Conservation (phyloP, 2,797 vertebrate species). For the Oreonectes daqikongensis region DNA sequence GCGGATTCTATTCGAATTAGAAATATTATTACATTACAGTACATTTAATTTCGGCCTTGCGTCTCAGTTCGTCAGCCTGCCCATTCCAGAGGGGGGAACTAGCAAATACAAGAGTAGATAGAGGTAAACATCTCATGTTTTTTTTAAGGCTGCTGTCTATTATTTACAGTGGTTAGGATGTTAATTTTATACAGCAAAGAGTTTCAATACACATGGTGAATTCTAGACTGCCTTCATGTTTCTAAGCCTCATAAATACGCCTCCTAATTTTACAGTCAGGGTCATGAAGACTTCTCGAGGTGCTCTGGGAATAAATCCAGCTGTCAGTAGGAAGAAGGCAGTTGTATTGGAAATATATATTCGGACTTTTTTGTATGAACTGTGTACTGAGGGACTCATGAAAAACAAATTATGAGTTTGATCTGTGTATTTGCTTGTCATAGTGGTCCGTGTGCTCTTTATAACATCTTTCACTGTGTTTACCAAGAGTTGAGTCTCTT, state of each 20-base stretch:
- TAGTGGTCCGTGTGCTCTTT: not conserved
- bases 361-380: not conserved
- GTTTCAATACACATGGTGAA: slow-evolving; percentile 49
- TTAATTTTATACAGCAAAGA: slow-evolving; percentile 29
- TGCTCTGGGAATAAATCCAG: slow-evolving; percentile 15
- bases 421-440: slow-evolving; percentile 7
- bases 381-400: not conserved
- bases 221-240: slow-evolving; percentile 31
- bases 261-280: slow-evolving; percentile 23
- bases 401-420: not conserved
- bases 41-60: not conserved
- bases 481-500: slow-evolving; percentile 29
- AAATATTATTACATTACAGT: slow-evolving; percentile 13
- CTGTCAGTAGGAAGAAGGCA: not conserved
- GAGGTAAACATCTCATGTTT: not conserved
- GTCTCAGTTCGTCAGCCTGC: slow-evolving; percentile 22
- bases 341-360: not conserved
- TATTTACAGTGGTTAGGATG: slow-evolving; percentile 19
- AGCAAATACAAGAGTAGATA: not conserved
- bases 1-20: slow-evolving; percentile 26
- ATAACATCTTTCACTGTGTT: slow-evolving; percentile 24
- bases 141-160: slow-evolving; percentile 29
- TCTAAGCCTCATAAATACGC: slow-evolving; percentile 26
- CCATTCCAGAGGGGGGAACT: slow-evolving; percentile 25
- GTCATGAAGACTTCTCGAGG: slow-evolving; percentile 2